Conservation (phyloP, 1,140 invertebrate species). For the Musca vetustissima region DNA sequence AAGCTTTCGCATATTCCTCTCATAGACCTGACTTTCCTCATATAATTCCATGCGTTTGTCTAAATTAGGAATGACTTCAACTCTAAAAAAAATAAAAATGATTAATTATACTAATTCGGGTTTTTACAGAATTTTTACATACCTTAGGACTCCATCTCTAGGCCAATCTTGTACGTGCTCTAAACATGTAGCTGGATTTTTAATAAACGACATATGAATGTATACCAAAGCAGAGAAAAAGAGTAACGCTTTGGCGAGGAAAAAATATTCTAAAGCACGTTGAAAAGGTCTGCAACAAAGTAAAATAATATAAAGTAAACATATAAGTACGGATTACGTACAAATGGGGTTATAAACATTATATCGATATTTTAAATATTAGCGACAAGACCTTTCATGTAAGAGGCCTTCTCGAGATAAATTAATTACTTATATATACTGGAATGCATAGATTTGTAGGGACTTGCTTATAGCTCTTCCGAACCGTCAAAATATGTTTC, state of each 20-base stretch:
- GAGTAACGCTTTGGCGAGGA: constrained; percentile 85
- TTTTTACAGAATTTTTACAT: not conserved
- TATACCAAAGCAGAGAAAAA: constrained; percentile 92
- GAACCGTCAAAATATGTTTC: too few species aligned
- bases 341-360: not conserved
- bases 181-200: constrained; percentile 90
- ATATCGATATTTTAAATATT: too few species aligned
- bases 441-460: too few species aligned
- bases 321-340: not conserved
- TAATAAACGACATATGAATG: constrained; percentile 92
- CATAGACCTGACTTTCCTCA: constrained; percentile 62
- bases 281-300: constrained; percentile 66
- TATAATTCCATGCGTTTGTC: constrained; percentile 77
- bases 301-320: not conserved
- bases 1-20: constrained; percentile 36
- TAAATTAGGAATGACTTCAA: constrained; percentile 91
- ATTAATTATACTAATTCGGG: not conserved
- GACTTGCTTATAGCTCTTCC: too few species aligned
- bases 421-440: too few species aligned
- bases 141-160: constrained; percentile 86
- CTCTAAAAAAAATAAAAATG: constrained; percentile 49
- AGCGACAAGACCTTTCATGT: too few species aligned
- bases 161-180: constrained; percentile 92
- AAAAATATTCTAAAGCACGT: constrained; percentile 86
- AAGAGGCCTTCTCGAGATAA: too few species aligned